Percentiles rank a stretch among this genome's conserved stretches.
Evolutionary conservation across 2,888 invertebrate genomes (phyloP).

Genomic region (Schizaphis graminum): DNA sequence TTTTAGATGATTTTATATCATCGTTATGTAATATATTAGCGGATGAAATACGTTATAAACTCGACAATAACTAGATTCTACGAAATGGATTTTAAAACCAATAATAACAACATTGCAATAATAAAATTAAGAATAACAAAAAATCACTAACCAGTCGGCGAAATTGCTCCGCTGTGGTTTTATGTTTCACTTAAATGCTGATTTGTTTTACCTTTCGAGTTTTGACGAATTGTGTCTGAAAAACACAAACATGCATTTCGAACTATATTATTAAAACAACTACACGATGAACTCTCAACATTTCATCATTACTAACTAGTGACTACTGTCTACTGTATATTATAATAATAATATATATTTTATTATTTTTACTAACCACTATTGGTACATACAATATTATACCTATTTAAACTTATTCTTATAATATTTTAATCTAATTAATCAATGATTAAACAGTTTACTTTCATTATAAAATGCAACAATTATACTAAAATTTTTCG

Average conservation of each 20-base stretch:
- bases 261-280: not conserved
- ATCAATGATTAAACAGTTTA: not conserved
- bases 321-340: not conserved
- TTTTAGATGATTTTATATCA: not conserved
- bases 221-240: not conserved
- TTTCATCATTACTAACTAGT: not conserved
- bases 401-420: not conserved
- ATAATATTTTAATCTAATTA: not conserved
- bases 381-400: not conserved
- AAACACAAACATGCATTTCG: not conserved
- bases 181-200: not conserved
- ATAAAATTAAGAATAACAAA: not conserved
- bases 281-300: not conserved
- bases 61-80: not conserved
- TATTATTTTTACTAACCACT: not conserved
- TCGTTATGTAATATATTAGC: not conserved
- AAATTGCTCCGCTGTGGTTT: not conserved
- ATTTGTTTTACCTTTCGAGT: not conserved
- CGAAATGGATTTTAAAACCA: not conserved
- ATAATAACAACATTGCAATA: conserved; percentile 10
- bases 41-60: not conserved
- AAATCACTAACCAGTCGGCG: not conserved
- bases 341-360: not conserved
- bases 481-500: not conserved
- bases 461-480: not conserved